Evolutionary conservation across 1,140 invertebrate species (phyloP), one percentile per base, ranked within the genome.

Genomic region (Cyclina sinensis): DNA sequence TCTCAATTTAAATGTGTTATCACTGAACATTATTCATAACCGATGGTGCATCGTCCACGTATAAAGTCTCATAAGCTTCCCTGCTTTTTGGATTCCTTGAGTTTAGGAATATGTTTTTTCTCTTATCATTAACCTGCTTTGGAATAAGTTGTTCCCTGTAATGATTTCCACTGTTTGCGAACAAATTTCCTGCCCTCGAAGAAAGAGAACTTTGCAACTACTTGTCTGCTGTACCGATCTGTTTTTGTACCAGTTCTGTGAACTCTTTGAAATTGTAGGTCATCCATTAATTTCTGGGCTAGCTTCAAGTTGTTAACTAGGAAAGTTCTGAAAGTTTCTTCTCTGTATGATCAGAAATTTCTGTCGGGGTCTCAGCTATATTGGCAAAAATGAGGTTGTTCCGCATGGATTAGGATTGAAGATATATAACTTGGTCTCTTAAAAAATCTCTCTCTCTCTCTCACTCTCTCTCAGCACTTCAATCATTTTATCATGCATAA

Each of bases 361-460:
- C 59, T 65, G 59, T 65, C 14, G 18, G 24, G n/a, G 39, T 24
- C 51, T 78, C 46, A 16, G 74, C 4, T 32, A 78, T 78, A 78
- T 78, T 78, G 32, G 16, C 3, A 78, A 78, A 78, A n/a, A 78
- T 16, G 27, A 78, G n/a, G 35, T 78, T 78, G 30, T 78, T 78
- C 11, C 74, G 21, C 74, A 78, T n/a, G n/a, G n/a, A n/a, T n/a
- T n/a, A n/a, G n/a, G n/a, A n/a, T n/a, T n/a, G n/a, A n/a, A n/a
- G n/a, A 35, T 78, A 78, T 24, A 32, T 30, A 3, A 78, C 24
- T 37, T 27, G 12, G 27, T 78, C 74, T 39, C 54, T 5, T 18
- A 78, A n/a, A 32, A 3, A 51, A 5, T 78, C 30, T 16, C 16
- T 51, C 18, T 57, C 51, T 78, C 54, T 51, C 16, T 35, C 74